Evolutionary conservation across 2,797 vertebrate species (phyloP).

Genomic region (Spondyliosoma cantharus): DNA sequence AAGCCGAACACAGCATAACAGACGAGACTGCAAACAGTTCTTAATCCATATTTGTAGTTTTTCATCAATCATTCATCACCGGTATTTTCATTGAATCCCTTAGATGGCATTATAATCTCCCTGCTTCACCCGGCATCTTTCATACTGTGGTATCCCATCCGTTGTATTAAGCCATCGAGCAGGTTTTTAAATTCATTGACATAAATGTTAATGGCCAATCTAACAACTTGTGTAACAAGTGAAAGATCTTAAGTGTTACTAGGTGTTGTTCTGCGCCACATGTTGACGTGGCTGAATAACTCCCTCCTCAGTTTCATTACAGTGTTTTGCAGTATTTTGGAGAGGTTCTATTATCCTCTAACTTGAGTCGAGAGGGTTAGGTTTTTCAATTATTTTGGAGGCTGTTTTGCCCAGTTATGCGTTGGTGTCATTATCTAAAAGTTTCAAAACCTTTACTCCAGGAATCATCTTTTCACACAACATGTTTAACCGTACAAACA

Average conservation of each 20-base stretch:
- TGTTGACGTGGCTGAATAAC: not conserved
- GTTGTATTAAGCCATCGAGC: conserved; percentile 3
- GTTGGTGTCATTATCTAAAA: not conserved
- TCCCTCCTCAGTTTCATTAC: not conserved
- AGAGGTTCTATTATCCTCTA: not conserved
- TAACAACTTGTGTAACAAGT: not conserved
- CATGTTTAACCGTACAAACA: not conserved
- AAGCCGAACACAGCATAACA: conserved; percentile 28
- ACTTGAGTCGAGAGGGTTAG: too few species aligned
- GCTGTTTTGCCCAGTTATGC: not conserved
- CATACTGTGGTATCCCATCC: not conserved
- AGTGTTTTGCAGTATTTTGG: not conserved
- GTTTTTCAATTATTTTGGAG: too few species aligned
- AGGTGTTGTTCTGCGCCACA: not conserved
- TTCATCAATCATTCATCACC: not conserved
- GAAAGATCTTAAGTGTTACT: not conserved
- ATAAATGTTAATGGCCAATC: not conserved
- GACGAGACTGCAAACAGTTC: not conserved
- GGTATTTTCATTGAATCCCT: not conserved
- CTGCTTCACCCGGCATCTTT: not conserved
- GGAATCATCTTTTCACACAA: not conserved
- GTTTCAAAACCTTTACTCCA: not conserved
- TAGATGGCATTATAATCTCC: not conserved
- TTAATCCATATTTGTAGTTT: not conserved
- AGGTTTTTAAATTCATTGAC: conserved; percentile 23